These are phyloP conservation scores for Bubalus kerabau DNA, from an alignment of 2,113 vertebrate species.

Conservation along the genomic window DNA sequence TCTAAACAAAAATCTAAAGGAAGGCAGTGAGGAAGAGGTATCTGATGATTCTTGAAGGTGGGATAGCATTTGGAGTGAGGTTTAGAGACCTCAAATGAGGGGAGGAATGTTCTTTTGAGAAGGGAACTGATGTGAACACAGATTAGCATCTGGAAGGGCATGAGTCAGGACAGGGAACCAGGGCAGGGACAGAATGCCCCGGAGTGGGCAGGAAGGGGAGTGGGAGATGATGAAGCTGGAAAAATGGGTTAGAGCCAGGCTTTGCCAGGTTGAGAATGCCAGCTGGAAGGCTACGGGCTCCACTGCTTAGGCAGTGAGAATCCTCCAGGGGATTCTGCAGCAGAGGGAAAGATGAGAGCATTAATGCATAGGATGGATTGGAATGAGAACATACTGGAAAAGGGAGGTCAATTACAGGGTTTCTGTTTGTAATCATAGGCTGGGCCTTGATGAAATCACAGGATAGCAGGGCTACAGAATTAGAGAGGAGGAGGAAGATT, in stretches of 20 bases:
- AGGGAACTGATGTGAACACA: background rate
- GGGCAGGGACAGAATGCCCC: background rate
- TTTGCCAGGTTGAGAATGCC: background rate
- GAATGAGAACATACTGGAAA: conserved; percentile 8
- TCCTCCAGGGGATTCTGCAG: background rate
- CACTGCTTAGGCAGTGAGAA: background rate
- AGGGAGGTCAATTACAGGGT: background rate
- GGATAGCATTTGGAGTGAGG: background rate
- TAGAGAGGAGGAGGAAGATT: background rate
- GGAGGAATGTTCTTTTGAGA: background rate
- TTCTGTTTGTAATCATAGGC: background rate
- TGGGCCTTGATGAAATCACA: background rate
- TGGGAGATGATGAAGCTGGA: background rate
- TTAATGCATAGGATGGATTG: background rate
- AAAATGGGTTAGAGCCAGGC: background rate
- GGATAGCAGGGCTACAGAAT: background rate
- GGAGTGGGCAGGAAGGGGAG: background rate
- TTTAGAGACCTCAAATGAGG: background rate
- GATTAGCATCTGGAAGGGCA: background rate
- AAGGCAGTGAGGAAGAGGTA: background rate
- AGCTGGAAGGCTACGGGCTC: background rate
- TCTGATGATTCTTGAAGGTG: background rate
- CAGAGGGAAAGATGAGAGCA: background rate
- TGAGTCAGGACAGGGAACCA: background rate
- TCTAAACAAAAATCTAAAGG: background rate